Evolutionary conservation across 2,797 vertebrate species (phyloP).

Genomic region (Bryconaethiops microstoma): DNA sequence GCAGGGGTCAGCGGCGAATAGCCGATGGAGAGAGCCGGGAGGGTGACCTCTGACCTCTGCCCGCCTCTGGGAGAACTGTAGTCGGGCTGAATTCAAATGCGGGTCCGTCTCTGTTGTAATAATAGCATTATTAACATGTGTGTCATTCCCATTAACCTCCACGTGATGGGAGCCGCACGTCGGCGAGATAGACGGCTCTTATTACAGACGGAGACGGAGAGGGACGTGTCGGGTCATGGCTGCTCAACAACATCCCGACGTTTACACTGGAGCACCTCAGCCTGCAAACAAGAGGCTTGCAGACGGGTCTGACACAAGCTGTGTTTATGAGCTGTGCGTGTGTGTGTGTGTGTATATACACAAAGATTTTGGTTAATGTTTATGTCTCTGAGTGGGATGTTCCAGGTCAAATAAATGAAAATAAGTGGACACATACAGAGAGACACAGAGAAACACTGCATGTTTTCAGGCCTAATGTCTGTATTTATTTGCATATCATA

Average conservation of each 20-base stretch:
- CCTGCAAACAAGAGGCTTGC: slow-evolving; percentile 61
- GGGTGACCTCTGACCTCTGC: slow-evolving; percentile 24
- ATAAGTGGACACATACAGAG: no score
- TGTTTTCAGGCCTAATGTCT: no score
- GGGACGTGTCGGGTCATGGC: slow-evolving; percentile 53
- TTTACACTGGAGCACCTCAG: slow-evolving; percentile 50
- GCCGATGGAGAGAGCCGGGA: slow-evolving; percentile 23
- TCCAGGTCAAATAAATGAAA: no score
- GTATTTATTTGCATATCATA: no score
- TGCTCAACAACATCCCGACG: slow-evolving; percentile 54
- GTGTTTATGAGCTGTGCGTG: slow-evolving; percentile 1
- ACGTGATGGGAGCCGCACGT: slow-evolving; percentile 53
- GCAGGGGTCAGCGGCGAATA: not conserved
- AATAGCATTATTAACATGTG: slow-evolving; percentile 67
- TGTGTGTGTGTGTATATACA: no score
- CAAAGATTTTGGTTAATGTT: not conserved
- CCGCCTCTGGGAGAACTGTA: slow-evolving; percentile 30
- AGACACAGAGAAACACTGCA: no score
- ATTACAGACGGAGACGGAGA: slow-evolving; percentile 48
- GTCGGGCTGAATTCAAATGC: slow-evolving; percentile 44
- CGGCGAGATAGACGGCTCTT: slow-evolving; percentile 59
- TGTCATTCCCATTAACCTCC: slow-evolving; percentile 63
- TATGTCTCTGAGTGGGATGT: not conserved
- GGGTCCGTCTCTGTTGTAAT: slow-evolving; percentile 36
- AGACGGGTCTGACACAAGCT: slow-evolving; percentile 65